Conservation (phyloP, 2,113 vertebrate genomes). For the Dipodomys merriami region DNA sequence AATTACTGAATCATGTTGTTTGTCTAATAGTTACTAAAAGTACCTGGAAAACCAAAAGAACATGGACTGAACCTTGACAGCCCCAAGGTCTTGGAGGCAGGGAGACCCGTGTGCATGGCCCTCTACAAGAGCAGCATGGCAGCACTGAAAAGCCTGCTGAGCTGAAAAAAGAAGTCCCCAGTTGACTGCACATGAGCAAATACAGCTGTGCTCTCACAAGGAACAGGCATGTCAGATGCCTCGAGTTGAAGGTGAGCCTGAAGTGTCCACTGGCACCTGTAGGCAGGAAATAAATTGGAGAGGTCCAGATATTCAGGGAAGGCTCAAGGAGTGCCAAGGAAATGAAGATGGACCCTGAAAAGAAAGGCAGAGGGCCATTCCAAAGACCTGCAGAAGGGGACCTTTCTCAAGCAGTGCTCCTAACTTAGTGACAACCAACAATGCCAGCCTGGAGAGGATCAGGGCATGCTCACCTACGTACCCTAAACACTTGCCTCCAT, state of each 20-base stretch:
- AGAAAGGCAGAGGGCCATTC: neutral
- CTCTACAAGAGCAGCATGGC: neutral
- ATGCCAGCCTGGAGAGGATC: neutral
- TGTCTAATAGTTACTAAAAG: neutral
- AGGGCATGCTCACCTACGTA: accelerated
- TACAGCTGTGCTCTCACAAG: neutral
- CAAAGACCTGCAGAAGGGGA: neutral
- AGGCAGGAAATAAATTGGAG: neutral
- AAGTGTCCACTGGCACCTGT: neutral
- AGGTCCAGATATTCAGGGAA: neutral
- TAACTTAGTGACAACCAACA: neutral
- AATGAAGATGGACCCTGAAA: neutral
- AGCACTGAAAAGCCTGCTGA: neutral
- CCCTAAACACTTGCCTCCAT: too few relatives aligned
- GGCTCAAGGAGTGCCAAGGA: neutral
- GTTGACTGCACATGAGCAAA: neutral
- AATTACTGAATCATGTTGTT: neutral
- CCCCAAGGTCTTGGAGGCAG: neutral
- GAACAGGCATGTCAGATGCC: neutral
- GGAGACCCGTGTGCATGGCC: accelerated
- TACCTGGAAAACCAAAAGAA: neutral
- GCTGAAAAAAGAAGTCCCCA: neutral
- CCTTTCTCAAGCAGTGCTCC: neutral
- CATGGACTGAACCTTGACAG: neutral
- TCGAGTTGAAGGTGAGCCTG: neutral